A percentile compares a stretch with the other conserved stretches of the same genome.
Evolutionary conservation across 2,888 invertebrate species (phyloP).

Genomic region (Sphaerophoria rueppellii): DNA sequence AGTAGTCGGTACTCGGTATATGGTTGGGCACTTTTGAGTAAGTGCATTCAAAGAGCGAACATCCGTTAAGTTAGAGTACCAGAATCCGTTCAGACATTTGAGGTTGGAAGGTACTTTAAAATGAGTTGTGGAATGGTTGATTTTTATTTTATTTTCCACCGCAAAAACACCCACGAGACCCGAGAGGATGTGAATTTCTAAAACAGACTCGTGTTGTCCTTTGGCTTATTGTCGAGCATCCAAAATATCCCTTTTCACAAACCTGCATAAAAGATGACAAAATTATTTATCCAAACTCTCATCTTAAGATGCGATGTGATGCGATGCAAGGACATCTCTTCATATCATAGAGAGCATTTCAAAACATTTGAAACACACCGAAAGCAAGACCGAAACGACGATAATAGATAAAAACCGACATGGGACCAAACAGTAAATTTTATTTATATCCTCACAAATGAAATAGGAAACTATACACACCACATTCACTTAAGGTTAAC

Average conservation of each 20-base stretch:
- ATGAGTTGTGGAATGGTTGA: not conserved
- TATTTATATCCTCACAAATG: slow-evolving; percentile 63
- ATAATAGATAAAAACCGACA: slow-evolving; percentile 59
- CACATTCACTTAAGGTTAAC: not conserved
- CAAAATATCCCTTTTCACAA: slow-evolving; percentile 34
- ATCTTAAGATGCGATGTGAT: slow-evolving; percentile 43
- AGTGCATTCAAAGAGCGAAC: slow-evolving; percentile 51
- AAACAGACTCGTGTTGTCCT: slow-evolving; percentile 59
- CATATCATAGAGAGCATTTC: slow-evolving; percentile 15
- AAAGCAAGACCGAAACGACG: not conserved
- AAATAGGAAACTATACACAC: slow-evolving; percentile 48
- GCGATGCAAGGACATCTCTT: slow-evolving; percentile 16
- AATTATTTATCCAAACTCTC: slow-evolving; percentile 50
- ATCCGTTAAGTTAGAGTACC: slow-evolving; percentile 40
- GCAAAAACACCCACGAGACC: slow-evolving; percentile 1
- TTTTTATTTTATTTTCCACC: not conserved
- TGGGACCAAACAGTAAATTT: slow-evolving; percentile 54
- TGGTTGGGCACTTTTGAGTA: slow-evolving; percentile 25
- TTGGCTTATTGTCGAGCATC: not conserved
- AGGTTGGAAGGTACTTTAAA: slow-evolving; percentile 33
- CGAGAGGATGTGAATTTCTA: slow-evolving; percentile 49
- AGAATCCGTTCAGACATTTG: slow-evolving; percentile 50
- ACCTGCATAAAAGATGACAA: slow-evolving; percentile 45
- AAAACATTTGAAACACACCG: not conserved
- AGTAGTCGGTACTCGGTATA: slow-evolving; percentile 2